A percentile compares a stretch with the other conserved stretches of the same genome.
Conservation (phyloP, 1,140 invertebrate genomes). For the Neodiprion virginianus region DNA sequence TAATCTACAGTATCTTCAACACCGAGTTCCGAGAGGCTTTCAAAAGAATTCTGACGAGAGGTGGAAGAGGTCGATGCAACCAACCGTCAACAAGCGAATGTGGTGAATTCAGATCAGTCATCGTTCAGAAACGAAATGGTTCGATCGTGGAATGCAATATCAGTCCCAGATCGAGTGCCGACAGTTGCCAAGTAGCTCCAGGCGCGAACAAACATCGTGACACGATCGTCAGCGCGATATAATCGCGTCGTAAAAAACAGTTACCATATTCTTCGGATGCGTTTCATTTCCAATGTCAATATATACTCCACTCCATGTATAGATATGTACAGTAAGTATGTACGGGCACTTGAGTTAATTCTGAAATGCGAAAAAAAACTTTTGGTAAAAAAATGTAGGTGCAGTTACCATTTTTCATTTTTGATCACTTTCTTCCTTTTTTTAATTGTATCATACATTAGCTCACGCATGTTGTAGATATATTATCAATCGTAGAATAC, state of each 20-base stretch:
- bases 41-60: constrained; percentile 88
- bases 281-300: too few species aligned
- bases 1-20: constrained; percentile 99
- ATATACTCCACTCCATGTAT: too few species aligned
- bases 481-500: too few species aligned
- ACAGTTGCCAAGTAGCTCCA: constrained; percentile 58
- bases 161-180: constrained; percentile 71
- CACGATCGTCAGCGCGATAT: constrained; percentile 60
- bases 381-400: background rate
- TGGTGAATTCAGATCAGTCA: constrained; percentile 64
- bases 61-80: constrained; percentile 71
- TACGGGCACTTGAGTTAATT: too few species aligned
- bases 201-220: constrained; percentile 54
- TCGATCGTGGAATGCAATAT: constrained; percentile 73
- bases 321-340: too few species aligned
- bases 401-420: too few species aligned
- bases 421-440: too few species aligned
- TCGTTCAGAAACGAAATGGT: constrained; percentile 70
- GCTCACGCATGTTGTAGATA: too few species aligned
- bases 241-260: constrained; percentile 30
- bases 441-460: too few species aligned
- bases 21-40: constrained; percentile 99
- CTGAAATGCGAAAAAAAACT: background rate
- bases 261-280: too few species aligned
- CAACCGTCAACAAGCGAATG: constrained; percentile 70